Evolutionary conservation across 2,113 vertebrate genomes (phyloP), one percentile per base, ranked within the genome.

Genomic region (Ochotona curzoniae): DNA sequence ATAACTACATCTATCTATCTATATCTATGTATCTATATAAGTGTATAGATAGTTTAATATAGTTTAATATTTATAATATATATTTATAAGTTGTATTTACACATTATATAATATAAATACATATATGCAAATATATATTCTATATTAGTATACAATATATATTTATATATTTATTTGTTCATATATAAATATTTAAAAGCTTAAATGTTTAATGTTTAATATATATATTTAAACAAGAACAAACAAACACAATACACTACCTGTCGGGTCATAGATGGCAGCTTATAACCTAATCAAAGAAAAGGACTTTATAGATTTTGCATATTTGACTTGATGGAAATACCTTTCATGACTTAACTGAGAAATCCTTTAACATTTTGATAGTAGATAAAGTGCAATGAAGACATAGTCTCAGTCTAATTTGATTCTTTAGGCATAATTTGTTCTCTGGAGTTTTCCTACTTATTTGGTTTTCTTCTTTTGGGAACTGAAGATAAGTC

Each of bases 201-300:
- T 44, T 44, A 6, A 44, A 44, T 44, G 38, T 44, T 6, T 44
- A 44, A 44, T 44, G 38, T 44, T 44, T 44, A 44, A 57, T 15
- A 17, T 57, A 69, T 91, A 94, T 90, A 90, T 83, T 81, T 94
- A 80, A 81, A 67, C 28, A 70, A 30, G 12, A 25, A 84, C 83
- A 84, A 69, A 28, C 75, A 87, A 93, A 57, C 67, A 17, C 75
- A 69, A 87, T 83, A 88, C 93, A 75, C 60, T 71, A 66, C 14
- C 35, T 92, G 70, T 75, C 92, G 71, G 75, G 47, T 94, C 81
- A 89, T 47, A 92, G 78, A 60, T 54, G 84, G 87, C 63, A 61
- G 47, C 67, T 90, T 80, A 84, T 32, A 84, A 93, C 67, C 61
- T 80, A 93, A 88, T 81, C 81, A 93, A 93, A 94, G 79, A 47